Evolutionary conservation across 1,140 invertebrate species (phyloP).

Genomic region (Cotesia chilonis): DNA sequence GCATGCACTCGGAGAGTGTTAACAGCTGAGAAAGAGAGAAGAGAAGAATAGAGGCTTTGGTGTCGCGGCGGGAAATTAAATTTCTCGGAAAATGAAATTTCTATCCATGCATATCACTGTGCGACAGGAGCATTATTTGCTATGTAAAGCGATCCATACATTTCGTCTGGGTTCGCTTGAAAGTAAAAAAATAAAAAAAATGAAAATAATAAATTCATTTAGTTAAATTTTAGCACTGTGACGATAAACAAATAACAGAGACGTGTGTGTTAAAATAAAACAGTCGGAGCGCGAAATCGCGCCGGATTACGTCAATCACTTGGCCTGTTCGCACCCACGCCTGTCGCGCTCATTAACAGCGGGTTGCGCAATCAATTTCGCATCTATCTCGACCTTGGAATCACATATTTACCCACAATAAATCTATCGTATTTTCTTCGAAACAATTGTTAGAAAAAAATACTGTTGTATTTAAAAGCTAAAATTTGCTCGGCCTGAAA

Average conservation of each 20-base stretch:
- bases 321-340: constrained; percentile 28
- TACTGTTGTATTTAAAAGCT: no score
- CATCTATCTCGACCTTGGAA: constrained; percentile 15
- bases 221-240: no score
- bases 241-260: background rate
- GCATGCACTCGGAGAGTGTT: background rate
- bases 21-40: background rate
- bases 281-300: background rate
- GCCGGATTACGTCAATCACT: constrained; percentile 34
- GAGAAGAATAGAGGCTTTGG: background rate
- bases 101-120: background rate
- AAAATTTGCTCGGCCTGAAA: no score
- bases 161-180: no score
- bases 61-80: constrained; percentile 5
- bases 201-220: no score
- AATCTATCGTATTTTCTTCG: constrained; percentile 6
- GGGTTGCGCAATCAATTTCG: constrained; percentile 31
- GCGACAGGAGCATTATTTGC: background rate
- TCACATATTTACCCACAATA: background rate
- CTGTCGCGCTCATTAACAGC: constrained; percentile 25
- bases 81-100: constrained; percentile 24
- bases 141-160: background rate
- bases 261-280: background rate
- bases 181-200: no score
- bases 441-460: background rate